phyloP scores from a whole-genome alignment of 1,140 invertebrate genomes.

The Agrilus planipennis region DNA sequence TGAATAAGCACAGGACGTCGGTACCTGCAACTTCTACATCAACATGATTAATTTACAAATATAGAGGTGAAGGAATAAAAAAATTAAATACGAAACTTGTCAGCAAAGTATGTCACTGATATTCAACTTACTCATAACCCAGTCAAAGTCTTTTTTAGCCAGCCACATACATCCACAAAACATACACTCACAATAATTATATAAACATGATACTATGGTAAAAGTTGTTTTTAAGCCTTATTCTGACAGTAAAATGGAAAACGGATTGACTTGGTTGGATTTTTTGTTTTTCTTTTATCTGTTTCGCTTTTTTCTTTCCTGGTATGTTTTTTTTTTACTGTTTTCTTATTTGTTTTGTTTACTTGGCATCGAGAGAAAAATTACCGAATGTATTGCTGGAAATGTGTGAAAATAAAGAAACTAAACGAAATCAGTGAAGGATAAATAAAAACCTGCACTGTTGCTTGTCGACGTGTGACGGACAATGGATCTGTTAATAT shows the following conservation, averaged over 20 bases:
- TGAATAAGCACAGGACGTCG: slow-evolving; percentile 6
- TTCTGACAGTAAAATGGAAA: not conserved
- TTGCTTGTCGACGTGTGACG: slow-evolving; percentile 5
- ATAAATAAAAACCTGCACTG: slow-evolving; percentile 19
- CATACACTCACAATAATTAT: not conserved
- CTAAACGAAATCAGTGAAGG: slow-evolving; percentile 13
- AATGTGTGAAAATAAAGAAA: not conserved
- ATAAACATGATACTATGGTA: not conserved
- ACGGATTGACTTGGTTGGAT: not conserved
- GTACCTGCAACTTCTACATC: slow-evolving; percentile 6
- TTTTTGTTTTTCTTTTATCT: not conserved
- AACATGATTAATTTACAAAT: slow-evolving; percentile 1
- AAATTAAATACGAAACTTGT: not conserved
- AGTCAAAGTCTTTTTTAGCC: not conserved
- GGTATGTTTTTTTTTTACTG: slow-evolving; percentile 5
- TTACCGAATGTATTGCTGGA: too few species aligned
- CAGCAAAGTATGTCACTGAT: too few species aligned
- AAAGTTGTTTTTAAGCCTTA: not conserved
- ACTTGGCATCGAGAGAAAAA: too few species aligned
- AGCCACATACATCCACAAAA: not conserved
- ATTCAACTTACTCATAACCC: not conserved
- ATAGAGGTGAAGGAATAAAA: not conserved
- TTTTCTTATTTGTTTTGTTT: not conserved
- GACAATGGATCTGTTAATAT: slow-evolving; percentile 32
- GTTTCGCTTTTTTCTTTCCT: slow-evolving; percentile 2